These are phyloP conservation scores for Rhabdomys dilectus DNA, from an alignment of 2,113 vertebrate genomes.

Conservation along the genomic window DNA sequence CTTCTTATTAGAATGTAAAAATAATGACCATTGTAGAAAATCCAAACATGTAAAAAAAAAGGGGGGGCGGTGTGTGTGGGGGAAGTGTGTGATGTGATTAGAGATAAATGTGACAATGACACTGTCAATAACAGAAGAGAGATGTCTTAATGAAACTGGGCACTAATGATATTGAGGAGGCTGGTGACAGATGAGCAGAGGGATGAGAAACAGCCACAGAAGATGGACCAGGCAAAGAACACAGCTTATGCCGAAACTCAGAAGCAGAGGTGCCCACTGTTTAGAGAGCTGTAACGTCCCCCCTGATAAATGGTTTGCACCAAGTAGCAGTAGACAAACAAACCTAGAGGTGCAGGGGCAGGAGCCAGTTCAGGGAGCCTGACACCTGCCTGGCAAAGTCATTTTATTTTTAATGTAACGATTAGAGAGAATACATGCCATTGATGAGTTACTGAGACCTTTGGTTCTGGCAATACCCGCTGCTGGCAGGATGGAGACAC, in stretches of 20 bases:
- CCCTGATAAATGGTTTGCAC: neutral
- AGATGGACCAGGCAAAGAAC: neutral
- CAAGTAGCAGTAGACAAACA: neutral
- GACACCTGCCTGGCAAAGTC: neutral
- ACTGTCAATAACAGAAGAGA: neutral
- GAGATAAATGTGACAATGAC: neutral
- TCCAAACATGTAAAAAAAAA: neutral
- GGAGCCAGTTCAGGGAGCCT: neutral
- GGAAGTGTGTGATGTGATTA: neutral
- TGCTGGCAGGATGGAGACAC: neutral
- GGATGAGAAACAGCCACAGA: neutral
- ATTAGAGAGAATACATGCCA: neutral
- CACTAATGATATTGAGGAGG: neutral
- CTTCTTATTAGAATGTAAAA: neutral
- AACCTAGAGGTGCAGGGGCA: neutral
- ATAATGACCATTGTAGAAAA: neutral
- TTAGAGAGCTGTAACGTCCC: neutral
- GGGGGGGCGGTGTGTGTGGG: accelerated
- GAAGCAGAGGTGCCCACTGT: neutral
- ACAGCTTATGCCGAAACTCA: neutral
- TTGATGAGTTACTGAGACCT: neutral
- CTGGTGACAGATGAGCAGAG: neutral
- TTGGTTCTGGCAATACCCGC: neutral
- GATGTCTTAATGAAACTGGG: neutral
- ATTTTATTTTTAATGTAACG: neutral